phyloP scores from a whole-genome alignment of 1,140 invertebrate genomes.

The Drosophila mauritiana region DNA sequence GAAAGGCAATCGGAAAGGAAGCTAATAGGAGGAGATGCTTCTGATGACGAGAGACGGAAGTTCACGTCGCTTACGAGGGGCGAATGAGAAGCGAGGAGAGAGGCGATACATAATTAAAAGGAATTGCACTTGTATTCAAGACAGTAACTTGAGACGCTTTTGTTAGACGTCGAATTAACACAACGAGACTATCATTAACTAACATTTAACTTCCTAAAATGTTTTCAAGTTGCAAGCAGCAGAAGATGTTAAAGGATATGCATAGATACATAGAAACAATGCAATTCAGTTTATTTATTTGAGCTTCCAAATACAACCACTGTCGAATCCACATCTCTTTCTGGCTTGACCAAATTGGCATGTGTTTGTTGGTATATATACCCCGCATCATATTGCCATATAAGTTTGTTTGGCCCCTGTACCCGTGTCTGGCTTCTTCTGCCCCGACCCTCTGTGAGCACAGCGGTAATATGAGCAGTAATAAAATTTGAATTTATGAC shows the following conservation, averaged over 20 bases:
- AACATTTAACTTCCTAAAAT: no score
- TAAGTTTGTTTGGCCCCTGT: conserved; percentile 50
- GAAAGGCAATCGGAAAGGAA: background rate
- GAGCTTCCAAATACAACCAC: conserved; percentile 5
- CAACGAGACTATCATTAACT: background rate
- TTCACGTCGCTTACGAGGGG: background rate
- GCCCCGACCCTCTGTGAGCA: conserved; percentile 41
- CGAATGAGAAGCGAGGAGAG: conserved; percentile 5
- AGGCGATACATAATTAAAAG: background rate
- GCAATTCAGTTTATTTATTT: no score
- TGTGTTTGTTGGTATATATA: conserved; percentile 37
- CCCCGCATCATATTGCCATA: conserved; percentile 55
- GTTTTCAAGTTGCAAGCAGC: no score
- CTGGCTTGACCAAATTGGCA: conserved; percentile 33
- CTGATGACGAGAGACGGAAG: background rate
- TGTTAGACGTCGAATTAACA: background rate
- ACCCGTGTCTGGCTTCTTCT: conserved; percentile 20
- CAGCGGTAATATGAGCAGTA: conserved; percentile 79
- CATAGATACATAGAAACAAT: no score
- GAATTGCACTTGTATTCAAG: background rate
- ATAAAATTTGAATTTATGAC: conserved; percentile 84
- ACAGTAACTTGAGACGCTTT: no score
- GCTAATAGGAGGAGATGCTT: background rate
- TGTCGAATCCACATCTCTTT: conserved; percentile 10
- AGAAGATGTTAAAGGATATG: no score